Conservation (phyloP, 2,113 vertebrate species). For the Petromus typicus region DNA sequence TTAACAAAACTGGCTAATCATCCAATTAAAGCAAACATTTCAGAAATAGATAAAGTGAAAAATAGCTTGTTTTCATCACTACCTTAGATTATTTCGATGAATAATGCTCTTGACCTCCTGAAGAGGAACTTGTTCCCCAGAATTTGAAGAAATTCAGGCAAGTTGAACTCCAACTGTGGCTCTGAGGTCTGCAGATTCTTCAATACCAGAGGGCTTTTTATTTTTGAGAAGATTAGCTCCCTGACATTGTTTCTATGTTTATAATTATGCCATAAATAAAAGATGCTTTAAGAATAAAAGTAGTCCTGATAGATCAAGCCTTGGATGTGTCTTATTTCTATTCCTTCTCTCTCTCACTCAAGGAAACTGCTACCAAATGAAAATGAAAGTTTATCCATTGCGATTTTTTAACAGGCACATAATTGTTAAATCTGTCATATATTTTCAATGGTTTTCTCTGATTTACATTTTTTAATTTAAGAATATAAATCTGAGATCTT, state of each 20-base stretch:
- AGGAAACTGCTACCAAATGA: background rate
- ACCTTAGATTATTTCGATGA: background rate
- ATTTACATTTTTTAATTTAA: background rate
- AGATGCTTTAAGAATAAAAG: background rate
- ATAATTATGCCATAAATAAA: background rate
- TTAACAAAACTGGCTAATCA: conserved; percentile 62
- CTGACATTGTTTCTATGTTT: background rate
- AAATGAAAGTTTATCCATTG: background rate
- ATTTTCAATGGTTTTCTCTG: background rate
- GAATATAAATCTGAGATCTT: background rate
- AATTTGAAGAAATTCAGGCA: background rate
- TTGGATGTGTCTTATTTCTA: background rate
- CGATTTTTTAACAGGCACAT: background rate
- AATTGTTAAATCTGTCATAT: background rate
- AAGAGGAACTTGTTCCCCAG: background rate
- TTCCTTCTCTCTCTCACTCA: background rate
- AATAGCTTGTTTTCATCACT: conserved; percentile 55
- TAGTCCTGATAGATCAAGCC: background rate
- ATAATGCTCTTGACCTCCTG: background rate
- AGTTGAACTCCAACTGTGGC: background rate
- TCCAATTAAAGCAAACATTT: conserved; percentile 65
- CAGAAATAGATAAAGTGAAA: conserved; percentile 67
- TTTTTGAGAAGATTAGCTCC: background rate
- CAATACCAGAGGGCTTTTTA: background rate
- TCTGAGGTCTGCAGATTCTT: background rate